Base-by-base conservation (phyloP, 2,113 vertebrate genomes). In the Chionis minor region DNA sequence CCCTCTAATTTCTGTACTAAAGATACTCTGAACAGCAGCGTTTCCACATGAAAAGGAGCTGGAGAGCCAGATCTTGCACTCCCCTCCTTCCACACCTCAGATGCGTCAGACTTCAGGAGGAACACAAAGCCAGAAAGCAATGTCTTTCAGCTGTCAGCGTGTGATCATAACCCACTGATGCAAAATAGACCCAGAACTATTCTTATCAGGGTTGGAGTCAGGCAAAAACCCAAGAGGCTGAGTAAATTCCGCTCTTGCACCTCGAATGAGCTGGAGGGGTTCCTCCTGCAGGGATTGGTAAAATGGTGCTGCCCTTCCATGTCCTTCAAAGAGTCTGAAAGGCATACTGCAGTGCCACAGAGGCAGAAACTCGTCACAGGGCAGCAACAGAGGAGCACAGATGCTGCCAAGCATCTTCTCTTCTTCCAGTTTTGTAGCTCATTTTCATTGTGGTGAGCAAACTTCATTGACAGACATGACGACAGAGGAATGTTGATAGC, bases 51-150 rank as follows among this genome's bases (percentile, higher is more conserved):
- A 62, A 49, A 66, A 65, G 21, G 33, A 91, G 24, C n/a, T 79
- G 61, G 38, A 54, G 62, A 95, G 62, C 4, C 70, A 95, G 61
- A 79, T 87, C 84, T 97, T 89, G 42, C 18, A 47, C 54, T 73
- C 93, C 42, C 14, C 54, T 94, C 45, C 61, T 85, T 92, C 74
- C n/a, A 51, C 35, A 77, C 33, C 45, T 94, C 74, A 91, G 54
- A 94, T 85, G 70, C 94, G 89, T 80, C 81, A 96, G 96, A 94
- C 77, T 95, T 75, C 62, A 82, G 86, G 73, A 86, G 47, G 70
- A 86, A 81, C 35, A 35, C 26, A 92, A 89, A 94, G 38, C 73
- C 81, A 73, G 70, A 90, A 93, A 92, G 56, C 33, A 61, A 69
- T 2, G 4, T 62, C 62, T 69, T 92, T 88, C 81, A 92, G 65